Evolutionary conservation across 1,140 invertebrate genomes (phyloP).

Genomic region (Bradysia coprophila): DNA sequence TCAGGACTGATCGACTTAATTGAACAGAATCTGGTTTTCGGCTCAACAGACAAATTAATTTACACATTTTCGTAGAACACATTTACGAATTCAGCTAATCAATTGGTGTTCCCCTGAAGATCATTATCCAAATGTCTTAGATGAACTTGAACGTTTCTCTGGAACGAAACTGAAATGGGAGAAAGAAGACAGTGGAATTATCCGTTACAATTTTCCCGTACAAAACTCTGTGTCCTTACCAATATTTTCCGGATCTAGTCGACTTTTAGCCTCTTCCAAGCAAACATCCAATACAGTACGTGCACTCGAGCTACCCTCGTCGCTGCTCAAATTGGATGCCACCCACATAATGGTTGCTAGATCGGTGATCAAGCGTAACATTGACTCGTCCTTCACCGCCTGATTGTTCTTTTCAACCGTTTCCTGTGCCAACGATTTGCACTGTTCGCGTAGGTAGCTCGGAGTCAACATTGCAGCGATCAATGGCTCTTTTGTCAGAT

Average conservation of each 20-base stretch:
- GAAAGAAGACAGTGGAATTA: no score
- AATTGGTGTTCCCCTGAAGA: no score
- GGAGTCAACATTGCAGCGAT: constrained; percentile 76
- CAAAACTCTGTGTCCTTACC: no score
- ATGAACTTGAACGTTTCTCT: background rate
- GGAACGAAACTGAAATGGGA: no score
- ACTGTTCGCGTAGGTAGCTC: constrained; percentile 69
- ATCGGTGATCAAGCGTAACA: constrained; percentile 67
- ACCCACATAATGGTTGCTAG: constrained; percentile 83
- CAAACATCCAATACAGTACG: constrained; percentile 84
- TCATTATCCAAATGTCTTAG: background rate
- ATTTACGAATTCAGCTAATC: no score
- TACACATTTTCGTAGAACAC: no score
- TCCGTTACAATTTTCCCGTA: no score
- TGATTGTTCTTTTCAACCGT: constrained; percentile 63
- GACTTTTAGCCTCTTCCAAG: constrained; percentile 70
- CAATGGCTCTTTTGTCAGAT: constrained; percentile 74
- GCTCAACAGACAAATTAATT: no score
- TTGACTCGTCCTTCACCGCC: constrained; percentile 32
- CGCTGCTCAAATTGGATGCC: constrained; percentile 79
- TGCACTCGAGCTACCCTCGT: constrained; percentile 79
- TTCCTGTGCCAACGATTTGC: constrained; percentile 60
- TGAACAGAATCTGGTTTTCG: no score
- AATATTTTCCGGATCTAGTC: constrained; percentile 57
- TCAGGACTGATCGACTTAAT: no score